Base-by-base conservation (phyloP, 2,113 vertebrate genomes). In the Muntiacus reevesi region DNA sequence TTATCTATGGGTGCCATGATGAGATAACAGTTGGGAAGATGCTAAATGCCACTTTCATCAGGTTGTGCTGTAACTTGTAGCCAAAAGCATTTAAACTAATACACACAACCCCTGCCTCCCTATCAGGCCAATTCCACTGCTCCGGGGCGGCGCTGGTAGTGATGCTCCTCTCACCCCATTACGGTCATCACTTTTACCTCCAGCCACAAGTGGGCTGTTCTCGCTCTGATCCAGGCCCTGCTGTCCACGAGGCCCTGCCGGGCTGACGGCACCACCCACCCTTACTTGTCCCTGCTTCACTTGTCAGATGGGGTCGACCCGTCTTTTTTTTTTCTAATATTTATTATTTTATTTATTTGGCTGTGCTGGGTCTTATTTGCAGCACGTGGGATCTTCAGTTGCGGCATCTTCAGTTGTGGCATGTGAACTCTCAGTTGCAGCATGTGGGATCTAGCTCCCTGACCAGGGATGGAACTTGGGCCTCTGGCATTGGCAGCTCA, bases 171-270 rank as follows among this genome's bases (percentile, higher is more conserved):
- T 14, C 57, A 4, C 30, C 14, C 45, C 27, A 5, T 47, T 23
- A 19, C 0, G 7, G 47, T 5, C 28, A 15, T 59, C 2, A 21
- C 23, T 2, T 5, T 9, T 45, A 6, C 54, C 23, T 7, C 2
- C 7, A 5, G 40, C 33, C 43, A 50, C 43, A 36, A 21, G 30
- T 16, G 16, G 21, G 57, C 28, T 7, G 1, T 14, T 30, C 52
- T 13, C 1, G 21, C 30, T 36, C 30, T 52, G 78, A 81, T 33
- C 28, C 28, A 81, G 47, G 78, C 47, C 15, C 78, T 33, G 78
- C 45, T 50, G 28, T 2, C 30, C n/a, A 14, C 0, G 15, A 16
- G 81, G 81, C 5, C 64, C 25, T 36, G 30, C 4, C 1, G 30
- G 25, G 52, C 30, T 0, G 76, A 33, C 8, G n/a, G 55, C 4